These are phyloP conservation scores for Grammomys dolichurus DNA, from an alignment of 2,113 vertebrate genomes.

Conservation along the genomic window DNA sequence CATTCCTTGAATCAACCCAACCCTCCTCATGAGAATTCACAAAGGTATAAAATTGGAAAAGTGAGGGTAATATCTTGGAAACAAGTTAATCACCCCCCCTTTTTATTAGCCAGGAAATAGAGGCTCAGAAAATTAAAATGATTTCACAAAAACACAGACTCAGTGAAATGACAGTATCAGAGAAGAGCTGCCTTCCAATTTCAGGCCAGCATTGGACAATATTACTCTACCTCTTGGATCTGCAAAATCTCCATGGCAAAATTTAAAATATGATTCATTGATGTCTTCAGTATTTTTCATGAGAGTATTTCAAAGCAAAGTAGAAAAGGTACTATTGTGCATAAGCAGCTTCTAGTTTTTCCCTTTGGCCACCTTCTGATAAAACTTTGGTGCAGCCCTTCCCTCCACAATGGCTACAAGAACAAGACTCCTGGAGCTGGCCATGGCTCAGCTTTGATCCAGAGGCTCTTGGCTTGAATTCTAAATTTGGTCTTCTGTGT, in stretches of 20 bases:
- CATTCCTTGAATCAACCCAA: neutral
- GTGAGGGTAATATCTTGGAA: slow-evolving; percentile 19
- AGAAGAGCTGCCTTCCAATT: slow-evolving; percentile 4
- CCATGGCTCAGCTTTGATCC: neutral
- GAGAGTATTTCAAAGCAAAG: slow-evolving; percentile 48
- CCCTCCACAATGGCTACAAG: neutral
- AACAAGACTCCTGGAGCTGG: neutral
- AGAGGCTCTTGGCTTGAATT: neutral
- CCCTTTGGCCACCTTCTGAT: neutral
- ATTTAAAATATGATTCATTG: slow-evolving; percentile 40
- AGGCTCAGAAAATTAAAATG: slow-evolving; percentile 51
- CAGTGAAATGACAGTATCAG: neutral
- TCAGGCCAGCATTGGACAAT: slow-evolving; percentile 3
- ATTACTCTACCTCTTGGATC: slow-evolving; percentile 74
- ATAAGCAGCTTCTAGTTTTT: neutral
- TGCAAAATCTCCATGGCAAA: slow-evolving; percentile 63
- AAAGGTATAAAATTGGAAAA: slow-evolving; percentile 6
- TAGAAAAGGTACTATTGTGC: slow-evolving; percentile 22
- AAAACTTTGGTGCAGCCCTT: neutral
- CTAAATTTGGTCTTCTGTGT: neutral
- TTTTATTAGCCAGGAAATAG: slow-evolving; percentile 1
- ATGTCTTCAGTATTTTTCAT: slow-evolving; percentile 9
- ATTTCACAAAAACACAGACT: slow-evolving; percentile 28
- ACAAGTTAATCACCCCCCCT: slow-evolving; percentile 52
- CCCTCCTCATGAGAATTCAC: slow-evolving; percentile 19